Evolutionary conservation across 2,888 invertebrate genomes (phyloP).

Genomic region (Cybosia mesomella): DNA sequence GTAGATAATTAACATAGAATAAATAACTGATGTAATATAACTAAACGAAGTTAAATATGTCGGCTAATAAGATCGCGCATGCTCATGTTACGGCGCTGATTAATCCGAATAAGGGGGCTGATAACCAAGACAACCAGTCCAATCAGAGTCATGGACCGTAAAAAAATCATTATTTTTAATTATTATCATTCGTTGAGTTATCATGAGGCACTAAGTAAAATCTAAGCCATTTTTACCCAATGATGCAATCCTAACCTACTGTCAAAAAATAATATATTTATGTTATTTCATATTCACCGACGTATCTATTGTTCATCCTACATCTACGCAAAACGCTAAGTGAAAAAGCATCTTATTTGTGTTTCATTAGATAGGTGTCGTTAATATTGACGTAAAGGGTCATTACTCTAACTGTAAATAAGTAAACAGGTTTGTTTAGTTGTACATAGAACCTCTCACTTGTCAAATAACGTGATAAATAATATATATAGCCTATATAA

Average conservation of each 20-base stretch:
- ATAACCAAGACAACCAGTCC: no score
- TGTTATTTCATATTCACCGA: background rate
- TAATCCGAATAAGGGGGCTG: no score
- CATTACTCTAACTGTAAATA: slow-evolving; percentile 15
- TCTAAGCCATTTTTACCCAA: background rate
- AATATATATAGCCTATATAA: background rate
- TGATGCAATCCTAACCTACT: background rate
- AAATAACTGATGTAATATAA: no score
- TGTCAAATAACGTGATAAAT: slow-evolving; percentile 3
- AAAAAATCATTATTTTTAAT: no score
- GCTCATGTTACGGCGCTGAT: no score
- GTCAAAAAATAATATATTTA: background rate
- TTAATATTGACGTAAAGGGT: slow-evolving; percentile 14
- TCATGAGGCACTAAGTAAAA: background rate
- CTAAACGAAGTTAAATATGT: no score
- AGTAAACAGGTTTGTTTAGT: slow-evolving; percentile 10
- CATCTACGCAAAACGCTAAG: slow-evolving; percentile 1
- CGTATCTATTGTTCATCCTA: slow-evolving; percentile 3
- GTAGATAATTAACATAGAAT: no score
- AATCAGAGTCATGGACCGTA: no score
- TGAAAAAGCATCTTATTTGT: slow-evolving; percentile 12
- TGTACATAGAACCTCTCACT: background rate
- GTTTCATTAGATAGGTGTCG: slow-evolving; percentile 13
- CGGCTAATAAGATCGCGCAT: no score
- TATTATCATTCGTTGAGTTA: no score